Conservation (phyloP, 2,113 vertebrate genomes). For the Ptilonorhynchus violaceus region DNA sequence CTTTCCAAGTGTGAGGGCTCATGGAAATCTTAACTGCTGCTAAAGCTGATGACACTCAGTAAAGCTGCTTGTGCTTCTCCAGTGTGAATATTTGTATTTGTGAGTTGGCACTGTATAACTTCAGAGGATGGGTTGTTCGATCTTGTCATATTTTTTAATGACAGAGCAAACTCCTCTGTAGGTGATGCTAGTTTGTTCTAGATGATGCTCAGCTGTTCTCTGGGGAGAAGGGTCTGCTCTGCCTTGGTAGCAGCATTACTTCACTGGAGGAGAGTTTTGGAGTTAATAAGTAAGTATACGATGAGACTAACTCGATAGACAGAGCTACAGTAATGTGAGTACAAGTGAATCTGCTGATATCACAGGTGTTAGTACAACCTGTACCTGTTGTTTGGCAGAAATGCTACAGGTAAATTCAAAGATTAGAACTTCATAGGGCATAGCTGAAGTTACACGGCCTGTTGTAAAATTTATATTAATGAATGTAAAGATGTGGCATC, state of each 20-base stretch:
- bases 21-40: not conserved
- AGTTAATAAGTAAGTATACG: not conserved
- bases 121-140: not conserved
- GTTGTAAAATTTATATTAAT: not conserved
- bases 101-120: not conserved
- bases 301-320: not conserved
- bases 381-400: not conserved
- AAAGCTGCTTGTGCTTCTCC: not conserved
- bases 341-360: not conserved
- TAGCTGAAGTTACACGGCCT: not conserved
- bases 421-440: not conserved
- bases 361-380: not conserved
- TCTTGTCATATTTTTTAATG: not conserved
- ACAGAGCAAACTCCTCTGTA: not conserved
- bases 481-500: not conserved
- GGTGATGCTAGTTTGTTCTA: not conserved
- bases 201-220: not conserved
- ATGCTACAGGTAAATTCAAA: not conserved
- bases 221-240: not conserved
- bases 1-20: not conserved
- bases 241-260: not conserved
- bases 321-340: not conserved
- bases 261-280: not conserved
- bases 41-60: not conserved
- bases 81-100: not conserved